Base-by-base conservation (phyloP, 2,113 vertebrate species). In the Lamprotornis superbus region DNA sequence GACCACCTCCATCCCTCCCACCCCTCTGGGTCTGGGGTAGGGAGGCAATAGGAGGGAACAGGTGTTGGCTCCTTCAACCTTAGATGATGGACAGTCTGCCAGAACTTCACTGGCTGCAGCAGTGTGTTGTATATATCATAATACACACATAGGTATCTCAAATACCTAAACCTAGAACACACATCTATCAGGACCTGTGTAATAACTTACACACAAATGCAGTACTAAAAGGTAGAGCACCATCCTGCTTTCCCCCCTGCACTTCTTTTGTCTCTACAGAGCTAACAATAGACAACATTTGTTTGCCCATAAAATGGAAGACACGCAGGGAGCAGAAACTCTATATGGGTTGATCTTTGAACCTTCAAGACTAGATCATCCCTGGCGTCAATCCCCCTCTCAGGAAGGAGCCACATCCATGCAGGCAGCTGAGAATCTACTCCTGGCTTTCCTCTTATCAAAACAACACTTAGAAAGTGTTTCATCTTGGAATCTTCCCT, bases 211-310 rank as follows among this genome's bases (percentile, higher is more conserved):
- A 77, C 50, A 39, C 39, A 50, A 31, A 65, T 15, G 42, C 10
- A 42, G 18, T 5, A 15, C 59, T 39, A 11, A 35, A 64, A 71
- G 69, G 35, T 59, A 44, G 68, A 56, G 87, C 68, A 49, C 20
- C 68, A 49, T 25, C 50, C 68, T 64, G 47, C 33, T 61, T 67
- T 64, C 33, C 56, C 50, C 59, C 23, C 35, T 2, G 3, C n/a
- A 10, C 17, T 79, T 85, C 59, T 90, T 90, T 71, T 56, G 85
- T 50, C 71, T 77, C 59, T 69, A 8, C 56, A 73, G 85, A 90
- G 68, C 92, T 95, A 93, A 92, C 92, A 95, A 90, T 68, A 93
- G 95, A 78, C 69, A 86, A 78, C 87, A 83, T 68, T 91, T 94
- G 68, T 81, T 96, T 94, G 60, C 64, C 44, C 52, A n/a, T 87